Conservation (phyloP, 2,113 vertebrate species). For the Dascyllus trimaculatus region DNA sequence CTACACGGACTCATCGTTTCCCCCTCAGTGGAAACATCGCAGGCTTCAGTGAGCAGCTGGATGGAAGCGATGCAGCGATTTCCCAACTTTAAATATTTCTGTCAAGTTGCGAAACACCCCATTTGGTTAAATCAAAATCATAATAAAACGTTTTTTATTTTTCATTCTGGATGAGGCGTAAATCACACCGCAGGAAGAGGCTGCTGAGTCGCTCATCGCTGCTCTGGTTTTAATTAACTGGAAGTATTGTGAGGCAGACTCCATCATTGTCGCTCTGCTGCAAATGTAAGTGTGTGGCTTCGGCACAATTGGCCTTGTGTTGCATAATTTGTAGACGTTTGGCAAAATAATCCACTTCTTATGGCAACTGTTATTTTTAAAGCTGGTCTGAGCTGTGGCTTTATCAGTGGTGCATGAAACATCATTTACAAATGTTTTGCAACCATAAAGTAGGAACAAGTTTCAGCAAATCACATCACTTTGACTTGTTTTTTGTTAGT, state of each 20-base stretch:
- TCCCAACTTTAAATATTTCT: background rate
- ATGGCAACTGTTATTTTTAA: background rate
- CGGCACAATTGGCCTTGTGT: background rate
- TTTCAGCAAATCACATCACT: no score
- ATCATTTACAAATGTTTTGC: no score
- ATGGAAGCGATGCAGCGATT: no score
- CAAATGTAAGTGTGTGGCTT: conserved; percentile 14
- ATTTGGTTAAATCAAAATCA: background rate
- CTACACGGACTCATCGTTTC: no score
- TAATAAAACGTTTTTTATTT: background rate
- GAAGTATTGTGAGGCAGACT: conserved; percentile 34
- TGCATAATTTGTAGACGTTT: background rate
- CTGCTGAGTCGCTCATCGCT: no score
- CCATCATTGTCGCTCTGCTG: conserved; percentile 35
- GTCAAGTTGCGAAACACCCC: background rate
- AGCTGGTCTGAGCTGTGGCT: background rate
- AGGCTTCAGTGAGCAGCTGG: no score
- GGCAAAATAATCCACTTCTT: background rate
- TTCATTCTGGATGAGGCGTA: background rate
- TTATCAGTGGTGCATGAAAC: no score
- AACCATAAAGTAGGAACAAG: no score
- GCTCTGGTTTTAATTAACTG: conserved; percentile 40
- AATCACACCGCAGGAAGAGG: conserved; percentile 7
- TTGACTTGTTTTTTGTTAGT: no score
- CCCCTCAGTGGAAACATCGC: no score